Base-by-base conservation (phyloP, 2,113 vertebrate genomes). In the Leuciscus idus region DNA sequence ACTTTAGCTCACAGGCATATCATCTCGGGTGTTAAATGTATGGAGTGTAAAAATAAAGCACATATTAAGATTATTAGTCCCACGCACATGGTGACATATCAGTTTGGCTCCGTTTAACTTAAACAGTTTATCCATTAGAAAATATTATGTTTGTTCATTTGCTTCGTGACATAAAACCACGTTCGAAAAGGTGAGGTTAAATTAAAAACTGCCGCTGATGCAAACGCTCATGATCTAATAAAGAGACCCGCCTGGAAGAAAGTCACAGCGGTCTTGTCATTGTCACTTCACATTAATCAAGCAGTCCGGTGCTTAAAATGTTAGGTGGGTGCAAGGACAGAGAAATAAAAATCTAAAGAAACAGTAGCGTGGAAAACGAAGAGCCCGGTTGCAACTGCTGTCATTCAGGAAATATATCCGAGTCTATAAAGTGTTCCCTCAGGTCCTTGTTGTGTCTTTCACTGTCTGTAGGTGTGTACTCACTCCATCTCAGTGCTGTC, bases 401-500 rank as follows among this genome's bases (percentile, higher is more conserved):
- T 33, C 84, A 85, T 86, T 88, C 74, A 84, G 39, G 81, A 90
- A 89, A 89, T 81, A 87, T 13, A 82, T 90, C 80, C 68, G 36
- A n/a, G 66, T 84, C 87, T 87, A 86, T 84, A 75, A 85, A 86
- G 84, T 66, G 80, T 85, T 90, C 88, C 88, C 86, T 77, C 50
- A 33, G 75, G 88, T 87, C 87, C 85, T 84, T 80, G 46, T 36
- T 62, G 75, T 90, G 83, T 90, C 84, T 88, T 84, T 43, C 50
- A 74, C 73, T 88, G 59, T 86, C 77, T 88, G 62, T 30, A 59
- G 85, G 62, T 83, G 86, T 83, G 87, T 82, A 75, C 86, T 80
- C 88, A 81, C 88, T 91, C 85, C 81, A 87, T 88, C 87, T 89
- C 83, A 57, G 59, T 39, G 77, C 87, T 90, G 90, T 90, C 90